phyloP scores from a whole-genome alignment of 2,888 invertebrate species.

The Cheilosia pagana region DNA sequence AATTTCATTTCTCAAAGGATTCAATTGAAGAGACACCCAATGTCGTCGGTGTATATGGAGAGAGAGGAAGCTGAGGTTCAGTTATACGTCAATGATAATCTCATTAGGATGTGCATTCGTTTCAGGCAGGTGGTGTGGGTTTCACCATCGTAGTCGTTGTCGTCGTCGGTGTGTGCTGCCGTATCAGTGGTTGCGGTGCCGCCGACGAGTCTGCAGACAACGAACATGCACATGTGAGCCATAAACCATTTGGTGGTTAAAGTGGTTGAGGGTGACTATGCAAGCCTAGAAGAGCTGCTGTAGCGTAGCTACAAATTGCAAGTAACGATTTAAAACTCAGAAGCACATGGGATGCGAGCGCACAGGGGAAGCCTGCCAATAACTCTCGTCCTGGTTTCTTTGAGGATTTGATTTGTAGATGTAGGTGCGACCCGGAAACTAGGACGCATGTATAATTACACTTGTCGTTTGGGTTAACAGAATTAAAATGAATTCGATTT shows the following conservation, averaged over 20 bases:
- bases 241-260: constrained; percentile 57
- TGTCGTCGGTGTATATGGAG: neutral
- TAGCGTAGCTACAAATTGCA: constrained; percentile 19
- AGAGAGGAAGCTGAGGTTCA: constrained; percentile 40
- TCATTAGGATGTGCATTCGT: constrained; percentile 60
- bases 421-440: neutral
- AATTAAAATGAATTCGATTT: constrained; percentile 2
- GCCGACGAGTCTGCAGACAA: constrained; percentile 47
- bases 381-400: neutral
- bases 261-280: constrained; percentile 27
- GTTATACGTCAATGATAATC: constrained; percentile 71
- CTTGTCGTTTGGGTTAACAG: neutral
- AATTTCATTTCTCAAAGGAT: constrained; percentile 61
- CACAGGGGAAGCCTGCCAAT: neutral
- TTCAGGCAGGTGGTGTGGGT: constrained; percentile 25
- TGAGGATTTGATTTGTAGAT: constrained; percentile 1
- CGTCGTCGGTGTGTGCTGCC: constrained; percentile 41
- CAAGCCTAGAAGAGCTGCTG: neutral
- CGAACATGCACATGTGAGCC: constrained; percentile 42
- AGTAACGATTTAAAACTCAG: constrained; percentile 33
- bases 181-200: constrained; percentile 41
- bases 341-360: neutral
- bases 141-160: constrained; percentile 22
- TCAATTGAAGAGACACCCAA: constrained; percentile 3
- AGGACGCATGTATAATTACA: constrained; percentile 12